Percentiles rank a stretch among this genome's conserved stretches.
Evolutionary conservation across 2,797 vertebrate species (phyloP).

Genomic region (Malacoraja senta): DNA sequence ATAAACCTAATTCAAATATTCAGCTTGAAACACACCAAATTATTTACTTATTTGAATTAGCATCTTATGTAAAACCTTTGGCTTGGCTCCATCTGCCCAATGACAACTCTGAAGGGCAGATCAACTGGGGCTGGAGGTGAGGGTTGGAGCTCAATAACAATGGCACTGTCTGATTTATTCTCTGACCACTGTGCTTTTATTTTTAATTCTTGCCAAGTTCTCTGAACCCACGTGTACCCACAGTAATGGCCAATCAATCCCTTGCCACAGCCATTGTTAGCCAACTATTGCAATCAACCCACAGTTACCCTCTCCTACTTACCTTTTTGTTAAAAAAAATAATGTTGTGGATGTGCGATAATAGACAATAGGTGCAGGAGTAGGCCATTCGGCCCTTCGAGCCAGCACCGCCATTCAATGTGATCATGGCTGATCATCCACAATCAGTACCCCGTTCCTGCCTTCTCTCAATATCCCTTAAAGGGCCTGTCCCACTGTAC

Average conservation of each 20-base stretch:
- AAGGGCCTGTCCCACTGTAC: no score
- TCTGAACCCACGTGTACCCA: not conserved
- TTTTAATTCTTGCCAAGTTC: not conserved
- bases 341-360: not conserved
- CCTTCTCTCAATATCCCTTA: no score
- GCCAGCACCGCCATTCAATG: no score
- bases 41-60: slow-evolving; percentile 16
- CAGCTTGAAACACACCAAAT: slow-evolving; percentile 39
- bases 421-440: no score
- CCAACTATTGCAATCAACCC: not conserved
- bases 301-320: not conserved
- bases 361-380: no score
- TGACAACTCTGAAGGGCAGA: not conserved
- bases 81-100: not conserved
- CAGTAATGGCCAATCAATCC: not conserved
- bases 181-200: not conserved
- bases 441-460: no score
- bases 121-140: not conserved
- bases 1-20: slow-evolving; percentile 39
- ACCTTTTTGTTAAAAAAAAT: not conserved
- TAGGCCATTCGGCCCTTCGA: no score
- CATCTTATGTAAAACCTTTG: not conserved
- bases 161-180: not conserved
- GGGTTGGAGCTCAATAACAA: no score
- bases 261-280: not conserved